Evolutionary conservation across 2,888 invertebrate species (phyloP), one percentile per base, ranked within the genome.

Genomic region (Teleiodes luculella): DNA sequence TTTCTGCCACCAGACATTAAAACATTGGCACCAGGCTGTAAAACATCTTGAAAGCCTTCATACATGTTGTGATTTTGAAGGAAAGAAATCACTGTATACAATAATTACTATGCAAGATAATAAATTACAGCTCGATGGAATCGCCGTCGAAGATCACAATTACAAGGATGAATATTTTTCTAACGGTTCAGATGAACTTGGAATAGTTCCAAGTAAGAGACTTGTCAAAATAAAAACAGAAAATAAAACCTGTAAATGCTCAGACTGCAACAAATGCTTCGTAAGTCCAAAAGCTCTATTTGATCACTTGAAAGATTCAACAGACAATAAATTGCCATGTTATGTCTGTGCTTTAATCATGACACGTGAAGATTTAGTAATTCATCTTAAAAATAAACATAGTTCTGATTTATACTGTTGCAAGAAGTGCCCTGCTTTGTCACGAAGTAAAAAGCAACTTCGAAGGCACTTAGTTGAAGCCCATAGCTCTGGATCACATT

Each of bases 261-360:
- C 78, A 0, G 72, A 70, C 10, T 88, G 88, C 58, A 76, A 73
- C 0, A 86, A 82, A 56, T 57, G 61, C 6, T 87, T 86, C 47
- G 20, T 55, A 2, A 74, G 77, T 56, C 69, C 81, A 0, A 65
- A 77, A 31, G 68, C 72, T 45, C 58, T 87, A 53, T 74, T 75
- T 57, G 62, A 73, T 35, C 87, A 88, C 64, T 72, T 88, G 28
- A 81, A 79, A 46, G 80, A 80, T 14, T 84, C 86, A 0, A 72
- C 74, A 0, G 79, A 84, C 56, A 62, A 74, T 28, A 71, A 74
- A 56, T 65, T 79, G 30, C 85, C 85, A 0, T 88, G 88, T 49
- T 71, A 79, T 37, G 61, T 85, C 14, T 88, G 88, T 53, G 80
- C 80, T 0, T 39, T 69, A 43, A 74, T 86, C 1, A 81, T 86